Percentiles rank a stretch among this genome's conserved stretches.
phyloP scores from a whole-genome alignment of 2,888 invertebrate species.

The Lissocephala sabroskyi region DNA sequence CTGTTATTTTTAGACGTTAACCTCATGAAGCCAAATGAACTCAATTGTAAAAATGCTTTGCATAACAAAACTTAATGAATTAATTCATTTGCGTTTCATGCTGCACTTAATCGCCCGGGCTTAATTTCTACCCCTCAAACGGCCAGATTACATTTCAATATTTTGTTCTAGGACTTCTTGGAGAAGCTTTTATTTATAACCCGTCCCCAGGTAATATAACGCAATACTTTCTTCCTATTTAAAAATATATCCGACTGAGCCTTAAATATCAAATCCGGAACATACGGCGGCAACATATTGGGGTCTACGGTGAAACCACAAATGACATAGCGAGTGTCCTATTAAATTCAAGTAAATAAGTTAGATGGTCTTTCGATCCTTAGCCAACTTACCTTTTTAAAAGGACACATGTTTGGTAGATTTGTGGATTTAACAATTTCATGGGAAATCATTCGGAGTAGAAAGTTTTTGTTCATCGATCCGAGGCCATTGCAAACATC shows the following conservation, averaged over 20 bases:
- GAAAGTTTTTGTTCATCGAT: slow-evolving; percentile 2
- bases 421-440: slow-evolving; percentile 2
- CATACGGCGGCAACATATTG: slow-evolving; percentile 21
- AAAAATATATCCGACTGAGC: slow-evolving; percentile 4
- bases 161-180: too few species aligned
- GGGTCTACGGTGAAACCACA: slow-evolving; percentile 7
- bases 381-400: slow-evolving; percentile 12
- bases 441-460: slow-evolving; percentile 1
- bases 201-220: slow-evolving; percentile 13
- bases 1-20: not conserved
- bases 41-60: not conserved
- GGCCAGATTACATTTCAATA: too few species aligned
- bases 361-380: too few species aligned
- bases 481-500: slow-evolving; percentile 7
- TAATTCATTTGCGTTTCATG: too few species aligned
- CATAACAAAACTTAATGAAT: too few species aligned
- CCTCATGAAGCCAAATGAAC: not conserved
- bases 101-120: too few species aligned
- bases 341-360: not conserved
- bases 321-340: slow-evolving; percentile 11
- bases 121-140: too few species aligned
- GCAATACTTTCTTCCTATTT: slow-evolving; percentile 3
- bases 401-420: slow-evolving; percentile 6
- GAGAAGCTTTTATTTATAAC: too few species aligned
- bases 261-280: slow-evolving; percentile 11